These are phyloP conservation scores for Echinops telfairi DNA, from an alignment of 2,113 vertebrate genomes.

Conservation along the genomic window DNA sequence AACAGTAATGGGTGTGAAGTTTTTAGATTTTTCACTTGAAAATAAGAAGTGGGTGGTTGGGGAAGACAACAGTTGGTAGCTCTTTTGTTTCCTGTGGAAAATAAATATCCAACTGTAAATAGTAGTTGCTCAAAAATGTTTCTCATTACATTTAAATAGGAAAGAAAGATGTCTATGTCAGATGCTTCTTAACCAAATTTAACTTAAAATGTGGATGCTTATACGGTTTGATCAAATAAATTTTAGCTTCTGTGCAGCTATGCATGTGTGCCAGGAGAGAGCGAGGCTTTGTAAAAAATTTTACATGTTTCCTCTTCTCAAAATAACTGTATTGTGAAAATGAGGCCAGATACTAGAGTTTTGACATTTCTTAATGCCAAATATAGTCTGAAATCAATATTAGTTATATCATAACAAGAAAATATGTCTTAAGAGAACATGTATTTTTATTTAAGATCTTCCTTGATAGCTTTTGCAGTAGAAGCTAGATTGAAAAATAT, in stretches of 20 bases:
- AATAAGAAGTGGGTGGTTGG: neutral
- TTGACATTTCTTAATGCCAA: neutral
- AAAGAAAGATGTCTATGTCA: neutral
- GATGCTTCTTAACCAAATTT: constrained; percentile 15
- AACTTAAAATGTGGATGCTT: neutral
- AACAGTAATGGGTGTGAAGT: no score
- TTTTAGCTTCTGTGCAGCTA: neutral
- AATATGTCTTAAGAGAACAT: constrained; percentile 11
- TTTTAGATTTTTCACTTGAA: neutral
- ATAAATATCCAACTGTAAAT: constrained; percentile 13
- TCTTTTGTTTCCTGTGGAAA: constrained; percentile 13
- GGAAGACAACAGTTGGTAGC: neutral
- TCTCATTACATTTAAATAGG: constrained; percentile 51
- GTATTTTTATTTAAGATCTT: neutral
- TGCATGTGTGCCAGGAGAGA: neutral
- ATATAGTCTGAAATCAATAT: neutral
- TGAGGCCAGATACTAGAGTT: neutral
- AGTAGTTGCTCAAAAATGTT: neutral
- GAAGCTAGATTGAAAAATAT: neutral
- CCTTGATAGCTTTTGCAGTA: neutral
- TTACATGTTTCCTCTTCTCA: neutral
- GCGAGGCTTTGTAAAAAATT: neutral
- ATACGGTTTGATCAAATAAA: neutral
- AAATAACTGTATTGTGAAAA: neutral
- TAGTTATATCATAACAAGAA: neutral